A percentile compares a stretch with the other conserved stretches of the same genome.
These are phyloP conservation scores for Paramuricea clavata DNA, from an alignment of 92 coral and sea anemone species.

Conservation along the genomic window DNA sequence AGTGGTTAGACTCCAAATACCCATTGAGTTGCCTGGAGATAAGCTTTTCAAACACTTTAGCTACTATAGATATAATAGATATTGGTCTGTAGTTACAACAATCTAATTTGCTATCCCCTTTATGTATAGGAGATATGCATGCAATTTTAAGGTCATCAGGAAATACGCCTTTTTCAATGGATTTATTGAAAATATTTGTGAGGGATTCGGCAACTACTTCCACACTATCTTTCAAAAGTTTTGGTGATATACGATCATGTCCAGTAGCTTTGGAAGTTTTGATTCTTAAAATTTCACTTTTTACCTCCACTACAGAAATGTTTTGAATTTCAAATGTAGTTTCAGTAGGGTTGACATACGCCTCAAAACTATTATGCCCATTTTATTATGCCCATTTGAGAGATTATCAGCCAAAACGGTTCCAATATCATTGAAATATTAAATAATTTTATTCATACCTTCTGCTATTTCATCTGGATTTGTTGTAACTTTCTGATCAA, in stretches of 20 bases:
- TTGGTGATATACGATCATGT: constrained; percentile 5
- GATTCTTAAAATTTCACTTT: not conserved
- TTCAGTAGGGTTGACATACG: not conserved
- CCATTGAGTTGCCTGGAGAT: not conserved
- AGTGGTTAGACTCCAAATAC: no score
- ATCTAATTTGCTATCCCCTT: not conserved
- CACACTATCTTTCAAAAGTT: constrained; percentile 4
- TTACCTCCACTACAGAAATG: not conserved
- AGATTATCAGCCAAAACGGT: not conserved
- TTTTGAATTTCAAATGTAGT: not conserved
- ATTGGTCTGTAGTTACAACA: constrained; percentile 52
- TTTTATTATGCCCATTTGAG: not conserved
- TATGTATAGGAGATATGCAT: constrained; percentile 5
- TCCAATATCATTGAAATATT: constrained; percentile 1
- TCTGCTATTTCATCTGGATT: not conserved
- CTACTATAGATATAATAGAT: not conserved
- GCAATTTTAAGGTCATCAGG: constrained; percentile 4
- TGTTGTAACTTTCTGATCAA: not conserved
- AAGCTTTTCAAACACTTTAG: not conserved
- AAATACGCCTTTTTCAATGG: not conserved
- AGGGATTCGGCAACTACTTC: not conserved
- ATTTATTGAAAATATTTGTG: not conserved
- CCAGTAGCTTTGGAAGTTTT: constrained; percentile 7
- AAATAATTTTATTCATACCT: not conserved
- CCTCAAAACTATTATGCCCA: not conserved